Conservation (phyloP, 2,113 vertebrate species). For the Helogale parvula region DNA sequence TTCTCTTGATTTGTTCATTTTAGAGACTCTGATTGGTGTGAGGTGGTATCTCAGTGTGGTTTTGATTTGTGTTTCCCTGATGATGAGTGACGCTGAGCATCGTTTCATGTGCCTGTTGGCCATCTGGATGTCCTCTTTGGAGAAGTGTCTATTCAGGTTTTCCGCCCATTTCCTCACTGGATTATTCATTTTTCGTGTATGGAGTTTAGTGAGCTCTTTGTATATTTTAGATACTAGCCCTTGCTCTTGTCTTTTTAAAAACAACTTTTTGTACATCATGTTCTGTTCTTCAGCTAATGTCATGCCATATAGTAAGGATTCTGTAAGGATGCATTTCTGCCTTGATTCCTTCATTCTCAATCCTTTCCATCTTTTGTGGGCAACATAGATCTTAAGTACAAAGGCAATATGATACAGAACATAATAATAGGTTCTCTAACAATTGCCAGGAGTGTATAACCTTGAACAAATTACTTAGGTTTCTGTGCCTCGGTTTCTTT, state of each 20-base stretch:
- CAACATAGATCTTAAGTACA: not conserved
- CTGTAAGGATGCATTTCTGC: not conserved
- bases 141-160: too few species aligned
- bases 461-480: not conserved
- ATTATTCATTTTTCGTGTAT: too few species aligned
- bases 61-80: too few species aligned
- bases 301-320: not conserved
- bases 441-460: not conserved
- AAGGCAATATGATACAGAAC: not conserved
- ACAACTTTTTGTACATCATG: not conserved
- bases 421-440: slow-evolving; percentile 12
- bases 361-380: not conserved
- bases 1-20: too few species aligned
- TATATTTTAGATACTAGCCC: too few species aligned
- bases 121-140: too few species aligned
- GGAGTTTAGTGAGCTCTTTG: too few species aligned
- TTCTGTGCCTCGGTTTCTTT: not conserved
- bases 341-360: not conserved
- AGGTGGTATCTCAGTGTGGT: too few species aligned
- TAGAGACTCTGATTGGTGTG: too few species aligned
- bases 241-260: not conserved
- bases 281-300: slow-evolving; percentile 19
- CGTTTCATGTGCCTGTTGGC: too few species aligned
- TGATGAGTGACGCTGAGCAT: too few species aligned
- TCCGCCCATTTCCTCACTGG: too few species aligned